Base-by-base conservation (phyloP, 2,888 invertebrate genomes). In the Polydrusus pterygomalis region DNA sequence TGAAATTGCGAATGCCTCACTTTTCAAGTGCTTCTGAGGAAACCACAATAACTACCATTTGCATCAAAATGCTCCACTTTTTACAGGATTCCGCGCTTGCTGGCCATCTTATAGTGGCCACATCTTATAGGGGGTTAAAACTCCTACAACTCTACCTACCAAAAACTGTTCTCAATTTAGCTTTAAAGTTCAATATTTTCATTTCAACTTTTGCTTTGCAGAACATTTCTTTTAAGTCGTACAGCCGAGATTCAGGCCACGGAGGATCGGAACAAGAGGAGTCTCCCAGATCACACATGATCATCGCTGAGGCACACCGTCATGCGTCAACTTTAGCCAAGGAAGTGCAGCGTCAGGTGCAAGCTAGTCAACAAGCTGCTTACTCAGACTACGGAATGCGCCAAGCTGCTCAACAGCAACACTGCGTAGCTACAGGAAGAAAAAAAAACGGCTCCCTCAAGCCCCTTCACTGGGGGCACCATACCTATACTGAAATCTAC, bases 181-280 rank as follows among this genome's bases (percentile, higher is more conserved):
- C 3, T 38, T 38, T 9, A 2, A 17, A 38, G 38, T 8, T 1
- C 38, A 56, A 34, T 17, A 45, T 45, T 20, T 7, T 45, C 15
- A 25, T 45, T 13, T 13, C 15, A 25, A 13, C n/a, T 70, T 71
- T 78, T 67, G 18, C 83, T 85, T 87, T 88, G 82, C 93, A 94
- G 94, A 94, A 93, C 93, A 94, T 93, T 93, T 94, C 94, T 93
- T 94, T 93, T 94, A 94, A 94, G 87, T 93, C 93, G 81, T 93
- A 90, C 85, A 91, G 91, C 80, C 90, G 91, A 77, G 91, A 91
- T 85, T 91, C 91, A 58, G 91, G 91, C 78, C 91, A 91, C 88
- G 89, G 92, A 85, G 88, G 93, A 86, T 90, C 91, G 86, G 87
- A 92, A 89, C 89, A 94, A 89, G 88, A 91, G 89, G 88, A 94